A percentile compares a stretch with the other conserved stretches of the same genome.
Evolutionary conservation across 2,888 invertebrate species (phyloP).

Genomic region (Dynastes tityus): DNA sequence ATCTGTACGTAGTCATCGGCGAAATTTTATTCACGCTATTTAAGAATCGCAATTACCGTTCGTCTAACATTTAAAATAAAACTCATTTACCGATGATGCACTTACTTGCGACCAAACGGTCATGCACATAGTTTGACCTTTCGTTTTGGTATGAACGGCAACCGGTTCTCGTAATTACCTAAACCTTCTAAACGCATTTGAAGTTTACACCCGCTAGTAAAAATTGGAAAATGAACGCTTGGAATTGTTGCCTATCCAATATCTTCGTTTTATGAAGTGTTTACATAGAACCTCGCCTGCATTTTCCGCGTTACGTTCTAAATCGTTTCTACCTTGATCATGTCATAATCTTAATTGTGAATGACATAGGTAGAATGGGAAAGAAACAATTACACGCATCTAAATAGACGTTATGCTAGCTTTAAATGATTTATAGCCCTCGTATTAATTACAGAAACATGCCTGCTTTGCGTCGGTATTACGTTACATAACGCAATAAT

Average conservation of each 20-base stretch:
- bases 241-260: not conserved
- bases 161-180: slow-evolving; percentile 15
- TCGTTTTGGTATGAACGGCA: slow-evolving; percentile 3
- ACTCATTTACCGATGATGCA: slow-evolving; percentile 3
- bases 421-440: not conserved
- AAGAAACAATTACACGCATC: too few relatives aligned
- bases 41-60: not conserved
- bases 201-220: slow-evolving; percentile 4
- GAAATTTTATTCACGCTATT: not conserved
- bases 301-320: too few relatives aligned
- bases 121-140: not conserved
- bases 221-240: not conserved
- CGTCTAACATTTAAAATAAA: slow-evolving; percentile 13
- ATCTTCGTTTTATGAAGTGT: too few relatives aligned
- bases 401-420: too few relatives aligned
- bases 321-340: too few relatives aligned
- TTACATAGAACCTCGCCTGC: too few relatives aligned
- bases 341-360: too few relatives aligned
- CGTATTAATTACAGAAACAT: not conserved
- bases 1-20: not conserved
- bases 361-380: too few relatives aligned
- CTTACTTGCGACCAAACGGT: not conserved
- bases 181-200: not conserved
- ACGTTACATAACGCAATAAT: slow-evolving; percentile 6
- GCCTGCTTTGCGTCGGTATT: not conserved